phyloP scores from a whole-genome alignment of 2,797 vertebrate genomes.

The Manis crassicaudata region DNA sequence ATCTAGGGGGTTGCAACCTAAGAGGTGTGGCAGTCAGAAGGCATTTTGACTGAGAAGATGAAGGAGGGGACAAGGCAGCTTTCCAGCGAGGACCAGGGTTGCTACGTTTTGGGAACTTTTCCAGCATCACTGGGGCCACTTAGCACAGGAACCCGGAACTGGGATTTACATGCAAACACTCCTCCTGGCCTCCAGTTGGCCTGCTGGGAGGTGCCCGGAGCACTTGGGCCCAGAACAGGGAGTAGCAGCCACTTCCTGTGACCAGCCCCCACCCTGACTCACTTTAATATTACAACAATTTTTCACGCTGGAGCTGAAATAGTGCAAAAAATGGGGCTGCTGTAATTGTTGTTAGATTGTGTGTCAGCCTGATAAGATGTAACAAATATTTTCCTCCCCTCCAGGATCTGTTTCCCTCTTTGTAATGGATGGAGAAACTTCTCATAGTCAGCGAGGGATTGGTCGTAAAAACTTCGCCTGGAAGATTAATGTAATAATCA shows the following conservation, averaged over 20 bases:
- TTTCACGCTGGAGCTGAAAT: slow-evolving; percentile 86
- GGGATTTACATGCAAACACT: slow-evolving; percentile 63
- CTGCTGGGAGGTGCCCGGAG: rapidly evolving
- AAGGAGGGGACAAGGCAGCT: neutral
- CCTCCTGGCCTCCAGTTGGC: neutral
- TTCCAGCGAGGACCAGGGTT: neutral
- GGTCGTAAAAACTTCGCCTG: slow-evolving; percentile 88
- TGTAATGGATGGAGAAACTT: slow-evolving; percentile 90
- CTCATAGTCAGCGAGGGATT: slow-evolving; percentile 85
- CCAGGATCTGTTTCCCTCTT: slow-evolving; percentile 83
- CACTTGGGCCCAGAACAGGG: slow-evolving; percentile 58
- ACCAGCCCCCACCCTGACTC: slow-evolving; percentile 74
- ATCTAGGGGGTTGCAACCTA: neutral
- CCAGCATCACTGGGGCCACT: neutral
- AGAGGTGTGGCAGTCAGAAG: neutral
- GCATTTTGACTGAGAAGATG: neutral
- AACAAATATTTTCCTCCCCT: slow-evolving; percentile 89
- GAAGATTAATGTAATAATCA: slow-evolving; percentile 88
- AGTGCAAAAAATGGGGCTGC: slow-evolving; percentile 88
- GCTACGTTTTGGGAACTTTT: slow-evolving; percentile 29
- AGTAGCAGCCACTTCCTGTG: slow-evolving; percentile 80
- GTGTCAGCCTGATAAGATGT: slow-evolving; percentile 93
- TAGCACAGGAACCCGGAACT: slow-evolving; percentile 21
- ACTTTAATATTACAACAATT: slow-evolving; percentile 86
- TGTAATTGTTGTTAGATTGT: slow-evolving; percentile 92